phyloP scores from a whole-genome alignment of 2,888 invertebrate species.

The Helicoverpa assulta region DNA sequence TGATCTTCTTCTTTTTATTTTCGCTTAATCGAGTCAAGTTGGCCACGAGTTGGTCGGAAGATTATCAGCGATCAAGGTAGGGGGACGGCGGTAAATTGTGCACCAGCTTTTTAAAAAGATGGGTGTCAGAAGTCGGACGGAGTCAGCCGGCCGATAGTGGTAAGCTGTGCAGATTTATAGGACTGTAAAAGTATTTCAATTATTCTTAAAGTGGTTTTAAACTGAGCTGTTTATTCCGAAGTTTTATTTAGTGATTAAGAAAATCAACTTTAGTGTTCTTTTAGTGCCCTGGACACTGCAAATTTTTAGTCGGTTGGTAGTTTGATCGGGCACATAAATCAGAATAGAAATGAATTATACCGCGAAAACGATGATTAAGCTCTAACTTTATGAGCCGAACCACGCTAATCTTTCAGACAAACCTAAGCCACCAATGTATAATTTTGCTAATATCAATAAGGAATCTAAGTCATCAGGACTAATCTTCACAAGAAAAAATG shows the following conservation, averaged over 20 bases:
- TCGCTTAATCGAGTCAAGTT: conserved; percentile 1
- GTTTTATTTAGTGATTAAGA: no score
- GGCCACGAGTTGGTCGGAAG: conserved; percentile 10
- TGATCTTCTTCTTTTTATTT: conserved; percentile 22
- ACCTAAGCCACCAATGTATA: no score
- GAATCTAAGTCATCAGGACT: no score
- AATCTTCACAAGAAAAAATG: background rate
- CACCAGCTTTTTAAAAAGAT: conserved; percentile 21
- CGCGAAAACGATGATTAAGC: no score
- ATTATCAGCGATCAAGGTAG: conserved; percentile 35
- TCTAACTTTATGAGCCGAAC: no score
- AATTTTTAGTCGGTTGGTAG: no score
- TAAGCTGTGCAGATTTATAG: background rate
- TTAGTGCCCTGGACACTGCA: no score
- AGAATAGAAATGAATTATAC: no score
- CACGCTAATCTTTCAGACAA: no score
- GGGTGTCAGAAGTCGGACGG: conserved; percentile 8
- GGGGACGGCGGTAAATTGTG: conserved; percentile 1
- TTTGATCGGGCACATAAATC: no score
- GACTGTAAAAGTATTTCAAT: background rate
- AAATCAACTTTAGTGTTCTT: no score
- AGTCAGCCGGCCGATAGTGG: background rate
- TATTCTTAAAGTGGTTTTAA: background rate
- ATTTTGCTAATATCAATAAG: no score
- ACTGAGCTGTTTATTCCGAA: background rate